Conservation (phyloP, 2,888 invertebrate genomes). For the Cephus nigrinus region DNA sequence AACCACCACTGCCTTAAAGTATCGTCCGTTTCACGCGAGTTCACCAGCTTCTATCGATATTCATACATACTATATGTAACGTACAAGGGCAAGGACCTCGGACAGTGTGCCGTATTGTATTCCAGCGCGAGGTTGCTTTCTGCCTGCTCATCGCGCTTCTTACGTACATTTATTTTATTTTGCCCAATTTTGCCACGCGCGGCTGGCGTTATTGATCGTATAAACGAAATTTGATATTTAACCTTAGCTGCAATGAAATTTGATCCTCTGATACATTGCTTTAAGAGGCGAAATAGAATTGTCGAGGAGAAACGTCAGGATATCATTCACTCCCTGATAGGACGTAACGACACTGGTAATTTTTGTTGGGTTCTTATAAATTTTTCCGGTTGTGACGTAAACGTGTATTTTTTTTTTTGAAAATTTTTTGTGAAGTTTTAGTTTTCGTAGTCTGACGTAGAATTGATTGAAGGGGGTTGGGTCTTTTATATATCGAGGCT, state of each 20-base stretch:
- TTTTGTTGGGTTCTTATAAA: neutral
- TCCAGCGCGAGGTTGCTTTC: slow-evolving; percentile 33
- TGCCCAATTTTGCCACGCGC: neutral
- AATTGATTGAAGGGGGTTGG: neutral
- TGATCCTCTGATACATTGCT: slow-evolving; percentile 51
- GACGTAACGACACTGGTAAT: neutral
- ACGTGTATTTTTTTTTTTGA: neutral
- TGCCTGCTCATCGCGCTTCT: neutral
- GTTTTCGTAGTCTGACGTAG: neutral
- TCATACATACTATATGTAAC: slow-evolving; percentile 49
- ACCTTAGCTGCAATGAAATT: slow-evolving; percentile 45
- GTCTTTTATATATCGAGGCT: neutral
- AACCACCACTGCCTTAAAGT: slow-evolving; percentile 6
- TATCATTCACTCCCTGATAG: neutral
- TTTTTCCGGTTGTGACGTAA: neutral
- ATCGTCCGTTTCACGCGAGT: slow-evolving; percentile 32
- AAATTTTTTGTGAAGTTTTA: neutral
- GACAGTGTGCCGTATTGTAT: slow-evolving; percentile 30
- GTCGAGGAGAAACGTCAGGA: slow-evolving; percentile 28
- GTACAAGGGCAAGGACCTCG: slow-evolving; percentile 62
- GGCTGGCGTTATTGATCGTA: neutral
- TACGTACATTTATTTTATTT: neutral
- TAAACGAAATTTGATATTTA: neutral
- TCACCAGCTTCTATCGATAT: slow-evolving; percentile 50
- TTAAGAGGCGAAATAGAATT: slow-evolving; percentile 53